Percentiles rank a stretch among this genome's conserved stretches.
phyloP scores from a whole-genome alignment of 2,797 vertebrate species.

The Schizopygopsis pylzovi region DNA sequence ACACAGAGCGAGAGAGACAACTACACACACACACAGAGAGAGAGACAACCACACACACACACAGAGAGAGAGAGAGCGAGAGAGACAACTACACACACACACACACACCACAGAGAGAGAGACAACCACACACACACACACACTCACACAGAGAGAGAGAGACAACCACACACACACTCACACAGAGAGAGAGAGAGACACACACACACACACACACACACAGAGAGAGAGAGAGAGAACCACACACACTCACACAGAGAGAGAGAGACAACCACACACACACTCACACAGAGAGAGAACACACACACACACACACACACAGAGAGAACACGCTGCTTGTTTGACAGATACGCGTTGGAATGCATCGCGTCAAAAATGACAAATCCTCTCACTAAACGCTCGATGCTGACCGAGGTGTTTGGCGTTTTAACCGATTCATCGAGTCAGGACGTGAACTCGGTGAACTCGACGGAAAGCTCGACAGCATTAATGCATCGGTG shows the following conservation, averaged over 20 bases:
- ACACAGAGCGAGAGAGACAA: no score
- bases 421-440: not conserved
- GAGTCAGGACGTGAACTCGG: not conserved
- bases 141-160: not conserved
- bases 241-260: not conserved
- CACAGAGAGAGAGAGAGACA: constrained; percentile 1
- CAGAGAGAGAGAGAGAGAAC: constrained; percentile 38
- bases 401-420: not conserved
- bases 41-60: no score
- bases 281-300: no score
- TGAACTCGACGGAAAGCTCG: not conserved
- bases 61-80: no score
- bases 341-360: constrained; percentile 58
- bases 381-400: not conserved
- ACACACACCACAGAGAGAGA: not conserved
- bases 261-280: not conserved
- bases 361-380: not conserved
- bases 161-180: no score
- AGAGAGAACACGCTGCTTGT: constrained; percentile 24
- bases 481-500: no score
- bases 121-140: not conserved
- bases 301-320: no score
- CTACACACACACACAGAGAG: no score
- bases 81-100: no score
- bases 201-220: no score